Evolutionary conservation across 2,888 invertebrate genomes (phyloP).

Genomic region (Adineta ricciae): DNA sequence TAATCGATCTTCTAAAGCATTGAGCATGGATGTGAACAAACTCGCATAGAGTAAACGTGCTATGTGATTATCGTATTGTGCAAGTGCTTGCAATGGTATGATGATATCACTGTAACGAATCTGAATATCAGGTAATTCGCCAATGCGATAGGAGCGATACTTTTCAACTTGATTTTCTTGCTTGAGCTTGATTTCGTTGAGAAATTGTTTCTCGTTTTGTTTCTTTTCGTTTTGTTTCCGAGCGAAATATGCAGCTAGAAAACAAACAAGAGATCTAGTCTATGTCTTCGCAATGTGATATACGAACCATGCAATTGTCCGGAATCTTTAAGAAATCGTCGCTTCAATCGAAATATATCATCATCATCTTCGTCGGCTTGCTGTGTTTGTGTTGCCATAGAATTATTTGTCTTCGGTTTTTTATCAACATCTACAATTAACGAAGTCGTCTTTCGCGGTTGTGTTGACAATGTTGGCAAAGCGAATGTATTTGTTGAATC

Average conservation of each 20-base stretch:
- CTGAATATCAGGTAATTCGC: conserved; percentile 65
- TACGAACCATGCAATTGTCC: conserved; percentile 29
- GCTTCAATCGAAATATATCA: conserved; percentile 42
- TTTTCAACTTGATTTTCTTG: conserved; percentile 52
- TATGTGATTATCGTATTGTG: conserved; percentile 27
- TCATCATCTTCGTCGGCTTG: conserved; percentile 35
- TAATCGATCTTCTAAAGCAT: background rate
- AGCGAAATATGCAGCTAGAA: conserved; percentile 20
- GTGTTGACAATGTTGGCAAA: background rate
- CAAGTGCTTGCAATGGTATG: conserved; percentile 50
- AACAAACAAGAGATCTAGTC: too few species aligned
- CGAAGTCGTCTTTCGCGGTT: background rate
- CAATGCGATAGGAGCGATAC: conserved; percentile 60
- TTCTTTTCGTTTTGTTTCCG: conserved; percentile 27
- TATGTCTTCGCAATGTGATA: too few species aligned
- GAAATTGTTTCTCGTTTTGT: conserved; percentile 37
- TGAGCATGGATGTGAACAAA: conserved; percentile 24
- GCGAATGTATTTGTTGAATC: background rate
- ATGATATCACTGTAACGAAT: conserved; percentile 59
- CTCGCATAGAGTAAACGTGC: conserved; percentile 23
- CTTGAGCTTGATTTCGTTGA: conserved; percentile 44
- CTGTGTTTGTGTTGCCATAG: background rate
- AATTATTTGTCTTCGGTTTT: background rate
- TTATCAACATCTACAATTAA: background rate
- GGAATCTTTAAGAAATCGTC: conserved; percentile 45